These are phyloP conservation scores for Ylistrum balloti DNA, from an alignment of 1,140 invertebrate genomes.

Conservation along the genomic window DNA sequence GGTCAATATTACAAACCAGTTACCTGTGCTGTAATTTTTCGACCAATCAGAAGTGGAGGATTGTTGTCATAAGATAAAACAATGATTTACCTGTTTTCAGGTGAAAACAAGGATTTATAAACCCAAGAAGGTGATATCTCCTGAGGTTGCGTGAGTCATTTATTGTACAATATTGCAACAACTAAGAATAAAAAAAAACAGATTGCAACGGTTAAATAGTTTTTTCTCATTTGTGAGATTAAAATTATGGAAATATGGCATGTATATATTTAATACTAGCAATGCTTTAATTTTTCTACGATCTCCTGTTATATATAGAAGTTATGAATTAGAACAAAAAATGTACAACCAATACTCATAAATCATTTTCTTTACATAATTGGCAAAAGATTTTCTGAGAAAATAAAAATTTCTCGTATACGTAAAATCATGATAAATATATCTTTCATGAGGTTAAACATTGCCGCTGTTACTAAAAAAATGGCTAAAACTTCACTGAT, in stretches of 20 bases:
- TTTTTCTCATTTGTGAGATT: not conserved
- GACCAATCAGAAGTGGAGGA: no score
- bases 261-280: not conserved
- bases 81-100: no score
- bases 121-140: no score
- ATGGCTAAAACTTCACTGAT: not conserved
- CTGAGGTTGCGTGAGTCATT: no score
- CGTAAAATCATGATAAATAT: not conserved
- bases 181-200: not conserved
- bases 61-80: no score
- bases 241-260: not conserved
- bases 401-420: not conserved
- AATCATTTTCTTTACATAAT: not conserved
- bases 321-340: no score
- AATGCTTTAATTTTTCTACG: not conserved
- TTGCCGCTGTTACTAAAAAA: not conserved
- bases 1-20: no score
- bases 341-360: not conserved
- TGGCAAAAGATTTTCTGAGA: not conserved
- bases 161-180: not conserved
- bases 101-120: no score
- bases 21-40: no score
- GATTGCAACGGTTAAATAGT: not conserved
- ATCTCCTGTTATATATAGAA: slow-evolving; percentile 5
- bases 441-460: not conserved